phyloP scores from a whole-genome alignment of 2,113 vertebrate genomes.

The Atherinomorus stipes region DNA sequence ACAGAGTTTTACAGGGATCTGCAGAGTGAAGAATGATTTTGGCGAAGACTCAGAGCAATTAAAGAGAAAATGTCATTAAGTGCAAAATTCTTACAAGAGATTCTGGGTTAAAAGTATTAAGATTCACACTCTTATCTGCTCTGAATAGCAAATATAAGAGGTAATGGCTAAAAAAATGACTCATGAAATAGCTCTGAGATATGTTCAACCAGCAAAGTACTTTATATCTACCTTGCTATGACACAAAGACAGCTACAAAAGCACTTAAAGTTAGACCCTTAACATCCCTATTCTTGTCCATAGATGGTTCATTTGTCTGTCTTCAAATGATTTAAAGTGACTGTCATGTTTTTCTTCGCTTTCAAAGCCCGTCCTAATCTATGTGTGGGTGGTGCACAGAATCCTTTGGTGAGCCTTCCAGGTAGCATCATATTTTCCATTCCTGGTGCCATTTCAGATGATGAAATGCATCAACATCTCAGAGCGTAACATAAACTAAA shows the following conservation, averaged over 20 bases:
- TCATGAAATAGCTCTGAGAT: conserved; percentile 2
- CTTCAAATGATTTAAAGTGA: conserved; percentile 3
- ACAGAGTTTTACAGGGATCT: background rate
- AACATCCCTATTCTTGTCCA: background rate
- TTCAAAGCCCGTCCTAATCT: conserved; percentile 24
- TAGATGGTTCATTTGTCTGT: conserved; percentile 3
- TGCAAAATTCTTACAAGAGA: conserved; percentile 39
- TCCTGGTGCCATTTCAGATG: conserved; percentile 48
- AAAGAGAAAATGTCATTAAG: conserved; percentile 38
- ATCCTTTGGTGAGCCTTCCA: conserved; percentile 26
- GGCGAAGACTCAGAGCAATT: conserved; percentile 47
- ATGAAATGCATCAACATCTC: conserved; percentile 62
- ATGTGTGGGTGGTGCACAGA: conserved; percentile 27
- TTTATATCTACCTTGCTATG: background rate
- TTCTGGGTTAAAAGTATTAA: conserved; percentile 46
- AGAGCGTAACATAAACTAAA: conserved; percentile 54
- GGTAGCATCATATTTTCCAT: conserved; percentile 63
- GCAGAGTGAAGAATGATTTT: conserved; percentile 15
- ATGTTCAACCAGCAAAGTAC: background rate
- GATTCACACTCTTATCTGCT: conserved; percentile 13
- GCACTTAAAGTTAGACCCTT: conserved; percentile 6
- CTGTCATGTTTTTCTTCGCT: conserved; percentile 1
- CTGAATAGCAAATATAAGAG: conserved; percentile 42
- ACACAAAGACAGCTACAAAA: conserved; percentile 5
- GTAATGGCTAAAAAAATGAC: background rate